Evolutionary conservation across 2,888 invertebrate species (phyloP), one percentile per base, ranked within the genome.

Genomic region (Hymenopus coronatus): DNA sequence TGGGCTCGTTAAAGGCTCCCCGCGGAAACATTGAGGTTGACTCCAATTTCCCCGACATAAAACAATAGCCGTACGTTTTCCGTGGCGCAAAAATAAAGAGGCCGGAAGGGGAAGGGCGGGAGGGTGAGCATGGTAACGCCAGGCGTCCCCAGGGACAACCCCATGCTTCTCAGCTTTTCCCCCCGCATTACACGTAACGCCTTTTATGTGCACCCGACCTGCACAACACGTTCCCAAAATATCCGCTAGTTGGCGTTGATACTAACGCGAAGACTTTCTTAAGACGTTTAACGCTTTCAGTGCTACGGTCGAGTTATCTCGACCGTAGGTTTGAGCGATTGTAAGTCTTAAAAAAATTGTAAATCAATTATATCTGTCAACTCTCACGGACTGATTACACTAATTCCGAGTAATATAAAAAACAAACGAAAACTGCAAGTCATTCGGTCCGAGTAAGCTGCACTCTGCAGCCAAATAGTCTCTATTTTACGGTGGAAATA

Each of bases 11-110:
- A 91, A 90, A 89, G 88, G 90, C 87, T 90, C 91, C 90, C 91
- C 8, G 30, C 70, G 90, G 91, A 83, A 87, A 86, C 90, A 90
- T 90, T 94, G 93, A 93, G 94, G 93, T 94, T 94, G 94, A 93
- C 94, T 93, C 93, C 93, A 94, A 94, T 94, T 94, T 94, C 93
- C 92, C 93, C 92, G 93, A 93, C 94, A 93, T 93, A 93, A 93
- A 93, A 93, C 93, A 93, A 93, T 93, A 93, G 92, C 92, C 92
- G 89, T 90, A 86, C 88, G 90, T 89, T 89, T 88, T 84, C 89
- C 46, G 88, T 89, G 89, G 89, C 89, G 90, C 88, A 90, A 90
- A 89, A 89, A 90, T 90, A 90, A 90, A 89, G 89, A 89, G 89
- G 90, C 87, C 87, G 86, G 86, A 28, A 81, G 70, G 40, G 86